Evolutionary conservation across 2,888 invertebrate genomes (phyloP), one percentile per base, ranked within the genome.

Genomic region (Mythimna vitellina): DNA sequence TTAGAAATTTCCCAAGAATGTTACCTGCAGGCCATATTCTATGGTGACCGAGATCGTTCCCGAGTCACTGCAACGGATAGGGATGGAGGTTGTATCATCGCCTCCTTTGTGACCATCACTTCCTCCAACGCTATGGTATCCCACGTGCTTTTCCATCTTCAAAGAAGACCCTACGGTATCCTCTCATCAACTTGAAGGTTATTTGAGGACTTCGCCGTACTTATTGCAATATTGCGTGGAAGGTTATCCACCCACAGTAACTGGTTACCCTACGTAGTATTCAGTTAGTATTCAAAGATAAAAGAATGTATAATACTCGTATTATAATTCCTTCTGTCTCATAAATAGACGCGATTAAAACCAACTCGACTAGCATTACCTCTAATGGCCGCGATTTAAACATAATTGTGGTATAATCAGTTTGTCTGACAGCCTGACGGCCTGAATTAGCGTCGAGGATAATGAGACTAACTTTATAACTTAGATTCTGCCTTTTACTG

Each of bases 381-480:
- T 20, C 46, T 38, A 66, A 76, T 73, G 35, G 14, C 25, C 25
- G 58, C 42, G 53, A 75, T 66, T 73, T 35, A 25, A 53, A 75
- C 35, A 60, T 73, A 66, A 66, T 53, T 73, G 51, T 60, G 14
- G 10, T 32, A 29, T 58, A 57, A 57, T 65, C 32, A 42, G 42
- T 65, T 25, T 20, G n/a, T 75, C 57, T 73, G 58, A 73, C 51
- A 74, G 17, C 1, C 25, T 51, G 56, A 25, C 58, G 25, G 53
- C 58, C 35, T 6, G 3, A 53, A 73, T 73, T 66, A 75, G 66
- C 58, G 14, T 53, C 12, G 32, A 32, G 20, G 3, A 20, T 25
- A n/a, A 61, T n/a, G 60, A 25, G 32, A 49, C 17, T 49, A 56
- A 74, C 25, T 70, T 64, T 73, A 53, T 60, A 53, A 72, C 42